Conservation (phyloP, 1,140 invertebrate species). For the Calephelis nemesis region DNA sequence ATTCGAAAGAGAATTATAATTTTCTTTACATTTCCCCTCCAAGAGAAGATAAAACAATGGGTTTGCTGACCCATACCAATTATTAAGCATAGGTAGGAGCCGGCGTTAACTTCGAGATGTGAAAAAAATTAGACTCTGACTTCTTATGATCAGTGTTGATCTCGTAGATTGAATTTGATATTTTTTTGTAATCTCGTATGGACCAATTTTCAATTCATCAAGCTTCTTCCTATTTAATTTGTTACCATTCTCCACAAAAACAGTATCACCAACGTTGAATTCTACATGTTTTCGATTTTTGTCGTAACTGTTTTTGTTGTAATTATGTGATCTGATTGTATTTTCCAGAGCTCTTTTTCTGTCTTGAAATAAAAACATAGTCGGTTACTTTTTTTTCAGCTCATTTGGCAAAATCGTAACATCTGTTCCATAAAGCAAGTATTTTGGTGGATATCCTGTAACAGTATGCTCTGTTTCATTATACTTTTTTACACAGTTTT, state of each 20-base stretch:
- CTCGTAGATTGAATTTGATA: too few relatives aligned
- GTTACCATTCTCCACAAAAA: conserved; percentile 41
- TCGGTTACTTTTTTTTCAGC: conserved; percentile 35
- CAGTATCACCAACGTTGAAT: conserved; percentile 32
- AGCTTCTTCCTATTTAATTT: conserved; percentile 29
- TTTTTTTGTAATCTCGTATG: too few relatives aligned
- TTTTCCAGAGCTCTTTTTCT: conserved; percentile 29
- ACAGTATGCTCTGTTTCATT: conserved; percentile 1
- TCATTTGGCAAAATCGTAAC: conserved; percentile 39
- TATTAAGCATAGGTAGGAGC: too few relatives aligned
- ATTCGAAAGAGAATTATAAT: too few relatives aligned
- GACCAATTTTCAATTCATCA: too few relatives aligned
- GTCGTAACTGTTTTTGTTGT: conserved; percentile 34
- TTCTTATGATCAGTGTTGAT: too few relatives aligned
- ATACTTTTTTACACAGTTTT: too few relatives aligned
- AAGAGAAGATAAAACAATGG: too few relatives aligned
- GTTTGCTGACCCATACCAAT: too few relatives aligned
- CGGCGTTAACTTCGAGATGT: too few relatives aligned
- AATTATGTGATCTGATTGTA: conserved; percentile 33
- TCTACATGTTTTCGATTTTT: conserved; percentile 31
- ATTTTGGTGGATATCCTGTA: conserved; percentile 48
- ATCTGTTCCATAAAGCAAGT: conserved; percentile 48
- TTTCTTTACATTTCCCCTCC: too few relatives aligned
- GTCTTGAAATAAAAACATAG: conserved; percentile 8
- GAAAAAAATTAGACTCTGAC: too few relatives aligned